Evolutionary conservation across 2,113 vertebrate genomes (phyloP).

Genomic region (Prolemur simus): DNA sequence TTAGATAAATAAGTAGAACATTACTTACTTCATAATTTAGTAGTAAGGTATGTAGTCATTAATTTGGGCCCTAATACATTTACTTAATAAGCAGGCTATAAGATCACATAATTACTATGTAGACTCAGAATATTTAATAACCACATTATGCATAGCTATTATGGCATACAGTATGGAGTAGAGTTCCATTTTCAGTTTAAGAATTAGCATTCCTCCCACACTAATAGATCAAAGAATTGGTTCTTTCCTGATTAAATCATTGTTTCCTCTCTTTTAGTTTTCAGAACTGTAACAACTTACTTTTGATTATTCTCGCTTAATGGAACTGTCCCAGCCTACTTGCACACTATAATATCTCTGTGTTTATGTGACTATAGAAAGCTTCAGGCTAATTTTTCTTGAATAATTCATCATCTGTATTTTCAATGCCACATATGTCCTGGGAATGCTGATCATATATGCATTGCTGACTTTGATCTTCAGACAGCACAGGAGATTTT

Average conservation of each 20-base stretch:
- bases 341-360: neutral
- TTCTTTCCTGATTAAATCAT: neutral
- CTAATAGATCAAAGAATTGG: conserved; percentile 11
- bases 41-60: neutral
- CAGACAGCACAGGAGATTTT: neutral
- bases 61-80: conserved; percentile 27
- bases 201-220: conserved; percentile 26
- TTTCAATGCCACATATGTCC: neutral
- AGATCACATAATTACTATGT: conserved; percentile 53
- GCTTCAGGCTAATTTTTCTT: neutral
- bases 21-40: conserved; percentile 37
- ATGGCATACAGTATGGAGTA: neutral
- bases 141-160: neutral
- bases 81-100: conserved; percentile 45
- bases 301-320: neutral
- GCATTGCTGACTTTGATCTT: neutral
- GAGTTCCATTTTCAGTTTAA: conserved; percentile 36
- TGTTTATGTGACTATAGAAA: neutral
- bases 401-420: neutral
- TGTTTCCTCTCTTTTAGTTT: neutral
- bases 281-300: neutral
- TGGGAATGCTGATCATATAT: neutral
- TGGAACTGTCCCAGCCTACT: neutral
- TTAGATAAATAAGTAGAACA: neutral
- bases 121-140: conserved; percentile 53